phyloP scores from a whole-genome alignment of 2,888 invertebrate genomes.

The Bhutanitis thaidina region DNA sequence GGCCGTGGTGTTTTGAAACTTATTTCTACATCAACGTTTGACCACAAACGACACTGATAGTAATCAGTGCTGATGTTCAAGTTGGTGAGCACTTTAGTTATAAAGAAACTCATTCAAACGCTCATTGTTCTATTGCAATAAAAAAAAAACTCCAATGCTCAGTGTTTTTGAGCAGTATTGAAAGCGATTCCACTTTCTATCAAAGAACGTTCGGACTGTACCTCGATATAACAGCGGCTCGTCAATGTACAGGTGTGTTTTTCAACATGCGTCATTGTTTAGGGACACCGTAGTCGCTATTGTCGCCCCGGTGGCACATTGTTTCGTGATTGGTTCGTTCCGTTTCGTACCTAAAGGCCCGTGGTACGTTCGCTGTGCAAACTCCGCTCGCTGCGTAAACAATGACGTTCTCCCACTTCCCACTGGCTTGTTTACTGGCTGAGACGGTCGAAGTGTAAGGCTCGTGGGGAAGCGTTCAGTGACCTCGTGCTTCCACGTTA shows the following conservation, averaged over 20 bases:
- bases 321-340: not conserved
- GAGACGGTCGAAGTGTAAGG: not conserved
- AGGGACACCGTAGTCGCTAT: not conserved
- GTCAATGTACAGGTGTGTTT: not conserved
- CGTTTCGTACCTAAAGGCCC: not conserved
- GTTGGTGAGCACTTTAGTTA: too few relatives aligned
- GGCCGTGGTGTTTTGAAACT: too few relatives aligned
- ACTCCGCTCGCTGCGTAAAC: conserved; percentile 13
- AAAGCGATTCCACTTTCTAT: too few relatives aligned
- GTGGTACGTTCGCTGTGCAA: conserved; percentile 5
- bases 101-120: too few relatives aligned
- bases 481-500: not conserved
- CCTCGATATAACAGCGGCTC: too few relatives aligned
- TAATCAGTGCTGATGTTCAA: too few relatives aligned
- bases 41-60: too few relatives aligned
- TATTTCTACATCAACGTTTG: too few relatives aligned
- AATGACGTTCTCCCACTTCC: conserved; percentile 4
- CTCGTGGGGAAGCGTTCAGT: not conserved
- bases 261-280: not conserved
- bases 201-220: too few relatives aligned
- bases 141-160: too few relatives aligned
- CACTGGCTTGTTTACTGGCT: not conserved
- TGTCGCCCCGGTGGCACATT: not conserved
- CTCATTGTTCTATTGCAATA: too few relatives aligned
- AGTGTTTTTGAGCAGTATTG: too few relatives aligned